Percentiles rank a stretch among this genome's conserved stretches.
phyloP scores from a whole-genome alignment of 1,140 invertebrate species.

The Drosophila nigromelanica region DNA sequence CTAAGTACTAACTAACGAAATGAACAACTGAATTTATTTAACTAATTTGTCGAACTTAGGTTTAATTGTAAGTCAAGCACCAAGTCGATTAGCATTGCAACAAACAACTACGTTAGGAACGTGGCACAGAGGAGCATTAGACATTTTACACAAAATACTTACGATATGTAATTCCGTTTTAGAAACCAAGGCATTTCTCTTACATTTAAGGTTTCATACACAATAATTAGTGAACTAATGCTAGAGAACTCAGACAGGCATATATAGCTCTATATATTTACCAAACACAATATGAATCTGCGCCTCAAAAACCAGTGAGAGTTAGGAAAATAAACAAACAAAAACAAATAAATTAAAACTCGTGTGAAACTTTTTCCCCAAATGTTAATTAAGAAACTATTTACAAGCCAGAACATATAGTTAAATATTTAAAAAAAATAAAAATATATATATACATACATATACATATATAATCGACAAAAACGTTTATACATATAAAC shows the following conservation, averaged over 20 bases:
- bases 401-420: slow-evolving; percentile 74
- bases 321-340: slow-evolving; percentile 11
- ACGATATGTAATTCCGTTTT: slow-evolving; percentile 66
- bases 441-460: slow-evolving; percentile 29
- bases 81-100: slow-evolving; percentile 76
- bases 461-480: slow-evolving; percentile 31
- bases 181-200: slow-evolving; percentile 79
- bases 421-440: slow-evolving; percentile 72
- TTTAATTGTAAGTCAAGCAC: slow-evolving; percentile 71
- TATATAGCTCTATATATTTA: slow-evolving; percentile 60
- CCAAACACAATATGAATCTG: slow-evolving; percentile 40
- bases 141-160: slow-evolving; percentile 43
- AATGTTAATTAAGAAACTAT: slow-evolving; percentile 74
- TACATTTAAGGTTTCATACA: slow-evolving; percentile 80
- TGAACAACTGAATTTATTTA: slow-evolving; percentile 71
- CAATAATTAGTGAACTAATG: slow-evolving; percentile 80
- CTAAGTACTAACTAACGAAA: slow-evolving; percentile 58
- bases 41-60: slow-evolving; percentile 63
- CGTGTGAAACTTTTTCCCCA: slow-evolving; percentile 42
- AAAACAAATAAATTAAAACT: slow-evolving; percentile 22
- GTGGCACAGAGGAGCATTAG: slow-evolving; percentile 36
- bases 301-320: slow-evolving; percentile 27
- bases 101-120: slow-evolving; percentile 46
- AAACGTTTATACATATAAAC: neutral
- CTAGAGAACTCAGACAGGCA: slow-evolving; percentile 63